These are phyloP conservation scores for Miltochrista miniata DNA, from an alignment of 2,888 invertebrate genomes.

Conservation along the genomic window DNA sequence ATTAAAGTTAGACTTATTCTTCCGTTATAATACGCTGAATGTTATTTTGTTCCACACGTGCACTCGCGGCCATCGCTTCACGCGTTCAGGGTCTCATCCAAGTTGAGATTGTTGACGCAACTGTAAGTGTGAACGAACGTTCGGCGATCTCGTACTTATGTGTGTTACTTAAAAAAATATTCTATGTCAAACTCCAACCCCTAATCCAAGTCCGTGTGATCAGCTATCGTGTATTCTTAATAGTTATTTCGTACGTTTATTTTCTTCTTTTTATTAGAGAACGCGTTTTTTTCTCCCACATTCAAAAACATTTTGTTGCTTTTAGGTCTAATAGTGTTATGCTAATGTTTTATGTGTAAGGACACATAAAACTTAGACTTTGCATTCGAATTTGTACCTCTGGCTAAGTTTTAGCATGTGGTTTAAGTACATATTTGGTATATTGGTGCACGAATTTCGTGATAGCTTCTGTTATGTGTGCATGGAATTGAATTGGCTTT, in stretches of 20 bases:
- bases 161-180: conserved; percentile 71
- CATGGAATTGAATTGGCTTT: conserved; percentile 54
- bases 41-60: conserved; percentile 80
- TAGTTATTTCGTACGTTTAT: conserved; percentile 57
- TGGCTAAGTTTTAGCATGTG: conserved; percentile 31
- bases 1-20: conserved; percentile 35
- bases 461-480: conserved; percentile 45
- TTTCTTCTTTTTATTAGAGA: conserved; percentile 53
- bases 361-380: conserved; percentile 24
- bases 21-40: conserved; percentile 60
- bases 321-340: conserved; percentile 30
- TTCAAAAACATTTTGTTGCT: conserved; percentile 26
- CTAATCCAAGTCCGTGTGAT: conserved; percentile 67
- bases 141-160: conserved; percentile 68
- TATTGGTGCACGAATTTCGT: conserved; percentile 38
- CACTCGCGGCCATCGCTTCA: conserved; percentile 65
- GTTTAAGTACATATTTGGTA: conserved; percentile 19
- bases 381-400: conserved; percentile 17
- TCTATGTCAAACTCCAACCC: conserved; percentile 62
- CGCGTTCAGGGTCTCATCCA: conserved; percentile 77
- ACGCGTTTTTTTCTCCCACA: conserved; percentile 20
- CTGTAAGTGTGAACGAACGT: conserved; percentile 82
- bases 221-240: conserved; percentile 66
- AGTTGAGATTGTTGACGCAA: conserved; percentile 81
- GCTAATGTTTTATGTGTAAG: no score